Evolutionary conservation across 2,888 invertebrate genomes (phyloP), one percentile per base, ranked within the genome.

Genomic region (Amorpha juglandis): DNA sequence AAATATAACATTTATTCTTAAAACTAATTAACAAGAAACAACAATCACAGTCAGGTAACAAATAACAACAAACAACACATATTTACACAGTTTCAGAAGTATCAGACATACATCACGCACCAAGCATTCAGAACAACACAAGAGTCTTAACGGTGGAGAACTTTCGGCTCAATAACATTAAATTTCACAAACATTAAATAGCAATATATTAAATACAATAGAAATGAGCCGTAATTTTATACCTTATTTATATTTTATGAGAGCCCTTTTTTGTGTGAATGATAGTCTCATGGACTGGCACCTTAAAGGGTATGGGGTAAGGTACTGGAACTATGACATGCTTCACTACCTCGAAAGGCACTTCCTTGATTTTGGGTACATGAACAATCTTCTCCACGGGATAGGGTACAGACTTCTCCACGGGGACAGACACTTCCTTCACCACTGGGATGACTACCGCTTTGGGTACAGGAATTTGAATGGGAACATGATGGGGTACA

Each of bases 371-470:
- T 66, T 95, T 94, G 0, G 96, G 95, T 42, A 95, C 95, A 45
- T 95, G 95, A 0, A 96, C 95, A 3, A 90, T 88, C 76, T 94
- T 96, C 71, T 96, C 95, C 0, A 96, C 95, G 0, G 95, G 95
- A 77, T 95, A 96, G 0, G 96, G 96, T 4, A 96, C 95, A 33
- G 96, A 96, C 78, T 96, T 96, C 75, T 96, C 96, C 0, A 96
- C 95, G 0, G 96, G 96, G 35, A 96, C 94, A 0, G 95, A 94
- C 0, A 96, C 93, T 72, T 96, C 96, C 78, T 95, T 96, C 45
- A 96, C 90, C 4, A 96, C 94, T 0, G 96, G 96, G 0, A 96
- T 95, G 0, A 96, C 95, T 0, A 96, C 93, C 0, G 96, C 95
- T 73, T 95, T 95, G 0, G 95, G 94, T 0, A 96, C 95, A 0